These are phyloP conservation scores for Daboia siamensis DNA, from an alignment of 2,113 vertebrate species.

Conservation along the genomic window DNA sequence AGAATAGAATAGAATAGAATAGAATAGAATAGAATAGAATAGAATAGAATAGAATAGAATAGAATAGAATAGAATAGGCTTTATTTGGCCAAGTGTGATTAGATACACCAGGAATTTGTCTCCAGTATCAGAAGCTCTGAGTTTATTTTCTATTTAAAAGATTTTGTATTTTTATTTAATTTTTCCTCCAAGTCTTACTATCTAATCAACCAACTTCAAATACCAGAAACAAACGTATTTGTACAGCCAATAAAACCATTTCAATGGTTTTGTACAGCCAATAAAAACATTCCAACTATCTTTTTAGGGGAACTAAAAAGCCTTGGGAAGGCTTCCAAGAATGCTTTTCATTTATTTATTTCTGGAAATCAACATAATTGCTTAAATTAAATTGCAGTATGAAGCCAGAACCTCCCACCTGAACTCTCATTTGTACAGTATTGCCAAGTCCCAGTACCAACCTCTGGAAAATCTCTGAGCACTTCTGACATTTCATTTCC, in stretches of 20 bases:
- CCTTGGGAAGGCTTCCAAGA: not conserved
- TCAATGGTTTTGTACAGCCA: not conserved
- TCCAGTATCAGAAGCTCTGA: not conserved
- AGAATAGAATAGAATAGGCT: not conserved
- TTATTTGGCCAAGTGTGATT: not conserved
- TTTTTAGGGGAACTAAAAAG: not conserved
- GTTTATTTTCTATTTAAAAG: not conserved
- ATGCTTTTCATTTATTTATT: not conserved
- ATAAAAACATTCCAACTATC: not conserved
- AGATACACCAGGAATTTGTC: not conserved
- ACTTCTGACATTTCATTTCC: constrained; percentile 99
- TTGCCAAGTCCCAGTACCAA: constrained; percentile 62
- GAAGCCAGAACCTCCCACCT: not conserved
- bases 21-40: too few species aligned
- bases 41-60: too few species aligned
- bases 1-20: too few species aligned
- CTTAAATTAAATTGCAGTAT: not conserved
- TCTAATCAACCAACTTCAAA: not conserved
- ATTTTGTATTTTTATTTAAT: not conserved
- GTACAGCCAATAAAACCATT: not conserved
- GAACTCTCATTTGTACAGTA: not conserved
- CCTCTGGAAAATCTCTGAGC: constrained; percentile 96
- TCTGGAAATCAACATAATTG: not conserved
- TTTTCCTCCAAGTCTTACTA: not conserved
- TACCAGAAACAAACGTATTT: not conserved